Percentiles rank a stretch among this genome's conserved stretches.
These are phyloP conservation scores for Pteropus alecto DNA, from an alignment of 2,113 vertebrate genomes.

Conservation along the genomic window DNA sequence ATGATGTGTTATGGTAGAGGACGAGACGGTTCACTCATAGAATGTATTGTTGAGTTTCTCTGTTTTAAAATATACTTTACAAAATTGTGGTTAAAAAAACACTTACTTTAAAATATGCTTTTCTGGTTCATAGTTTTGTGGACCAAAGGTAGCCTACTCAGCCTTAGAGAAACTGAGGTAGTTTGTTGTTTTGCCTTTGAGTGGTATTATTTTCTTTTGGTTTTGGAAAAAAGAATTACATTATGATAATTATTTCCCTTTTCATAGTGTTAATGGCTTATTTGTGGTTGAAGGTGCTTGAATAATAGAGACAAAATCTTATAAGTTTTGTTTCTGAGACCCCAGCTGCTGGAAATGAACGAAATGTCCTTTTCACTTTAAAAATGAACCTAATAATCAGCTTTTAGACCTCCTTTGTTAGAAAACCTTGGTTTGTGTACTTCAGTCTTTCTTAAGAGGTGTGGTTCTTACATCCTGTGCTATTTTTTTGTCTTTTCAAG, in stretches of 20 bases:
- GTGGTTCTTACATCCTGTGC: slow-evolving; percentile 17
- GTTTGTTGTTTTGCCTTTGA: slow-evolving; percentile 20
- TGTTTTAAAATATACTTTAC: neutral
- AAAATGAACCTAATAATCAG: neutral
- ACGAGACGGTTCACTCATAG: neutral
- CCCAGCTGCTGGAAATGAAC: neutral
- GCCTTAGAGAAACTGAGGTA: neutral
- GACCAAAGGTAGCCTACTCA: neutral
- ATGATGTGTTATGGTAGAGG: neutral
- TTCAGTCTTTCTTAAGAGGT: slow-evolving; percentile 7
- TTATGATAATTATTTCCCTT: neutral
- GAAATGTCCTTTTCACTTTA: slow-evolving; percentile 20
- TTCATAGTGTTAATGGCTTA: neutral
- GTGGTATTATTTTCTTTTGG: neutral
- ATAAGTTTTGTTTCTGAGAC: neutral
- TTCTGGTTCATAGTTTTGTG: slow-evolving; percentile 3
- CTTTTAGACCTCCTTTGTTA: neutral
- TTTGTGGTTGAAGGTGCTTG: neutral
- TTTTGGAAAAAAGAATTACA: neutral
- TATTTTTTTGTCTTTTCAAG: slow-evolving; percentile 11
- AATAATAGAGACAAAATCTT: neutral
- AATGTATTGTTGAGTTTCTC: neutral
- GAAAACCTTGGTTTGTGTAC: neutral
- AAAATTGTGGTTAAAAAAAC: neutral
- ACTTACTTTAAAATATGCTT: neutral